Conservation (phyloP, 1,140 invertebrate species). For the Zaprionus vittiger region DNA sequence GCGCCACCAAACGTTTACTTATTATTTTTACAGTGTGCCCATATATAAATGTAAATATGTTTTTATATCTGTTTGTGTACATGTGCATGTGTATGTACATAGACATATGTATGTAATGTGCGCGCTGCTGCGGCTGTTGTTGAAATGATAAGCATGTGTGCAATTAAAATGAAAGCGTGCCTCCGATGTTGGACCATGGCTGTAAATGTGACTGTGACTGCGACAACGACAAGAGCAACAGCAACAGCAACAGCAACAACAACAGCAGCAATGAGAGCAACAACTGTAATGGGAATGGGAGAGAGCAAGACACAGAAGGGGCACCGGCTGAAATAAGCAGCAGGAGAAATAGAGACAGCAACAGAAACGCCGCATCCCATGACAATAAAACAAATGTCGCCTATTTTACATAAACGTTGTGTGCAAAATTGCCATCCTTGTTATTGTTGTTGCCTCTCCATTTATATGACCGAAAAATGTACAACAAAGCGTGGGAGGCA, state of each 20-base stretch:
- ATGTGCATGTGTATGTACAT: conserved; percentile 4
- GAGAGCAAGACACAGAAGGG: neutral
- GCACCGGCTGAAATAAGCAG: neutral
- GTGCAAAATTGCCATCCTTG: conserved; percentile 68
- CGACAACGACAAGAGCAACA: conserved; percentile 21
- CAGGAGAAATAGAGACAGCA: conserved; percentile 6
- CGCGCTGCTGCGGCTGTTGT: conserved; percentile 52
- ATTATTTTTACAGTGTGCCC: neutral
- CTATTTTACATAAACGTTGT: conserved; percentile 81
- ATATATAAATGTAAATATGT: conserved; percentile 28
- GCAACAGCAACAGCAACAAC: conserved; percentile 15
- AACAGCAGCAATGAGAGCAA: conserved; percentile 8
- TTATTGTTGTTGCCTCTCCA: conserved; percentile 42
- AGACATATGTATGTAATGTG: conserved; percentile 33
- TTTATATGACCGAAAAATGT: conserved; percentile 59
- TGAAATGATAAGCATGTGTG: conserved; percentile 83
- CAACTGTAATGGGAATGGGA: neutral
- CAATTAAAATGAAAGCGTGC: conserved; percentile 82
- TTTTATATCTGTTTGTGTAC: conserved; percentile 12
- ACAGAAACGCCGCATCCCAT: conserved; percentile 50
- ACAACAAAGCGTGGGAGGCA: conserved; percentile 26
- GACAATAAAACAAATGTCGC: conserved; percentile 79
- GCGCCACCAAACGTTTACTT: neutral
- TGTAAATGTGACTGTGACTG: conserved; percentile 49
- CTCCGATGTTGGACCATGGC: conserved; percentile 52